Conservation (phyloP, 92 coral and sea anemone genomes). For the Ricordea florida region DNA sequence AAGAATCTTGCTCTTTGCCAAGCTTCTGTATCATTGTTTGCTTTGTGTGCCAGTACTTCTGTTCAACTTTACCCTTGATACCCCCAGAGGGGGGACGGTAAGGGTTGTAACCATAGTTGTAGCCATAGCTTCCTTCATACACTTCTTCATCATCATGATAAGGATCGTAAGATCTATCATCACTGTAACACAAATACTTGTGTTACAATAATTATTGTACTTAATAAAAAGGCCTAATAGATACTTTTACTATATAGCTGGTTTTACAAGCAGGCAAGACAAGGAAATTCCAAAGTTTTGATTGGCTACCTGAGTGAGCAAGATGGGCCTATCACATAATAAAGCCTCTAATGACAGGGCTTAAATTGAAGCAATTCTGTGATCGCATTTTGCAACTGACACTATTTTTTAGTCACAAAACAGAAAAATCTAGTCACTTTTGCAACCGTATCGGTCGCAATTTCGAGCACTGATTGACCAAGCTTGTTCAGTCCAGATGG, state of each 20-base stretch:
- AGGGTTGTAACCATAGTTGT: conserved; percentile 83
- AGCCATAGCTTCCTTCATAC: conserved; percentile 70
- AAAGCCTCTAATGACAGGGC: background rate
- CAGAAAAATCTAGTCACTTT: too few species aligned
- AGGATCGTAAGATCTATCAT: conserved; percentile 77
- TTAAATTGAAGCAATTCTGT: background rate
- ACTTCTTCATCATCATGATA: conserved; percentile 82
- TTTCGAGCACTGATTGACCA: too few species aligned
- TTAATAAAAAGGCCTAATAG: background rate
- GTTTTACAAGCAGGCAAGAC: background rate
- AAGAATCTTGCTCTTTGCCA: conserved; percentile 94
- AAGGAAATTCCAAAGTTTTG: background rate
- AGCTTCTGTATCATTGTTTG: conserved; percentile 90
- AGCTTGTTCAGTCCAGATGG: too few species aligned
- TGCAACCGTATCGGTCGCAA: too few species aligned
- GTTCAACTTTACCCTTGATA: conserved; percentile 90
- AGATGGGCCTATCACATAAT: background rate
- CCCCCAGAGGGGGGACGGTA: conserved; percentile 87
- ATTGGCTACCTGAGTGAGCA: too few species aligned
- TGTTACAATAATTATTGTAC: background rate
- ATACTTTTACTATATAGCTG: background rate
- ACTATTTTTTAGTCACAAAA: too few species aligned
- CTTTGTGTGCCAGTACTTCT: conserved; percentile 94
- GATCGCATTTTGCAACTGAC: too few species aligned
- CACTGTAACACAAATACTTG: conserved; percentile 39